Evolutionary conservation across 2,888 invertebrate species (phyloP).

Genomic region (Ephialtes manifestator): DNA sequence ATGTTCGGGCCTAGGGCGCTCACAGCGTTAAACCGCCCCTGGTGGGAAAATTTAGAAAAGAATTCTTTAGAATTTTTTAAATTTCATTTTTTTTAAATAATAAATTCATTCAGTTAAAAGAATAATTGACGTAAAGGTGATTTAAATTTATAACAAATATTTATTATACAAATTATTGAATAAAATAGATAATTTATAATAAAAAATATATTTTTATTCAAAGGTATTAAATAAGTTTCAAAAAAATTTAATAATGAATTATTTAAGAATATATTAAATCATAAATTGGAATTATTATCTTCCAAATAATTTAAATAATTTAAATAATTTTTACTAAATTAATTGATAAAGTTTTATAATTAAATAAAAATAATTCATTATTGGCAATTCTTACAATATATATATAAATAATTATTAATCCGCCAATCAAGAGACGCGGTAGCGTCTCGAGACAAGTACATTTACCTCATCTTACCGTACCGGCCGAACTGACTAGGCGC

Average conservation of each 20-base stretch:
- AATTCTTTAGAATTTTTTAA: conserved; percentile 88
- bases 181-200: conserved; percentile 88
- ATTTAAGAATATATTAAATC: conserved; percentile 48
- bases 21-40: too few relatives aligned
- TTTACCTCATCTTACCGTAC: too few relatives aligned
- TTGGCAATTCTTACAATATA: conserved; percentile 87
- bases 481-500: too few relatives aligned
- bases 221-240: conserved; percentile 3
- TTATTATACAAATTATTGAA: conserved; percentile 86
- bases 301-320: conserved; percentile 80
- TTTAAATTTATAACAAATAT: conserved; percentile 56
- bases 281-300: conserved; percentile 76
- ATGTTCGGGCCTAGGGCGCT: too few relatives aligned
- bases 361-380: conserved; percentile 81
- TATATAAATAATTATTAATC: conserved; percentile 89
- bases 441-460: too few relatives aligned
- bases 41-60: conserved; percentile 88
- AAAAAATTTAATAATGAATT: conserved; percentile 81
- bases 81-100: conserved; percentile 75
- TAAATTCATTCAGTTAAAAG: conserved; percentile 75
- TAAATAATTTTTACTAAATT: conserved; percentile 77
- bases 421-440: too few relatives aligned
- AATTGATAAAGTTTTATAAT: conserved; percentile 76
- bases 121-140: conserved; percentile 27
- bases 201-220: conserved; percentile 3